phyloP scores from a whole-genome alignment of 2,113 vertebrate genomes.

The Riparia riparia region DNA sequence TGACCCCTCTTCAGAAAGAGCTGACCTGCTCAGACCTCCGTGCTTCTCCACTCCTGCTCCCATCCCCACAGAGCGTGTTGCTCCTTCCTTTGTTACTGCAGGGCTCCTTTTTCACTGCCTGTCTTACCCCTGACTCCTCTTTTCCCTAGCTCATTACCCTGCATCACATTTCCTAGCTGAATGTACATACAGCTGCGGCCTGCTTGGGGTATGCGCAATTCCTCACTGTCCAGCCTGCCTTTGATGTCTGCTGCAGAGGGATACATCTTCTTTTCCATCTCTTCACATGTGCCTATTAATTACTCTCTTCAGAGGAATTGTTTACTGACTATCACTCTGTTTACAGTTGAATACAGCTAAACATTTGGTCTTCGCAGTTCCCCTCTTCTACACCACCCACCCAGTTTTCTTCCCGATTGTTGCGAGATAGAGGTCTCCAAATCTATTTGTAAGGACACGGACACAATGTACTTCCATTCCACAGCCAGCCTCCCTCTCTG shows the following conservation, averaged over 20 bases:
- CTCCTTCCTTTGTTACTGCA: neutral
- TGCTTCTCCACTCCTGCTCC: neutral
- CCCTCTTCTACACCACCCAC: conserved; percentile 35
- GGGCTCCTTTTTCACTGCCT: neutral
- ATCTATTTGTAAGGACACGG: neutral
- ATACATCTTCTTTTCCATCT: conserved; percentile 69
- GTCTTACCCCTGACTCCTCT: neutral
- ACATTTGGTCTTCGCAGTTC: conserved; percentile 70
- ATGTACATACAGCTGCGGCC: neutral
- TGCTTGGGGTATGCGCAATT: neutral
- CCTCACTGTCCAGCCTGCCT: conserved; percentile 63
- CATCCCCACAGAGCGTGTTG: neutral
- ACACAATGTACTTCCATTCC: neutral
- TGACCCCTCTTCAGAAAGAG: neutral
- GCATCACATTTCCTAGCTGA: neutral
- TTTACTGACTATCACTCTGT: conserved; percentile 68
- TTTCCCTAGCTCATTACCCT: neutral
- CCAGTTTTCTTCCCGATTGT: conserved; percentile 52
- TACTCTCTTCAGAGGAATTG: conserved; percentile 68
- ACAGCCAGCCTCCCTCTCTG: neutral
- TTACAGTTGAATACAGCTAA: conserved; percentile 63
- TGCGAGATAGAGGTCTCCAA: conserved; percentile 48
- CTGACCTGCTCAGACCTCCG: conserved; percentile 14
- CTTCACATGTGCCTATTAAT: conserved; percentile 74
- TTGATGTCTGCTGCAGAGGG: conserved; percentile 63